These are phyloP conservation scores for Drosophila neutralis DNA, from an alignment of 2,888 invertebrate genomes.

Conservation along the genomic window DNA sequence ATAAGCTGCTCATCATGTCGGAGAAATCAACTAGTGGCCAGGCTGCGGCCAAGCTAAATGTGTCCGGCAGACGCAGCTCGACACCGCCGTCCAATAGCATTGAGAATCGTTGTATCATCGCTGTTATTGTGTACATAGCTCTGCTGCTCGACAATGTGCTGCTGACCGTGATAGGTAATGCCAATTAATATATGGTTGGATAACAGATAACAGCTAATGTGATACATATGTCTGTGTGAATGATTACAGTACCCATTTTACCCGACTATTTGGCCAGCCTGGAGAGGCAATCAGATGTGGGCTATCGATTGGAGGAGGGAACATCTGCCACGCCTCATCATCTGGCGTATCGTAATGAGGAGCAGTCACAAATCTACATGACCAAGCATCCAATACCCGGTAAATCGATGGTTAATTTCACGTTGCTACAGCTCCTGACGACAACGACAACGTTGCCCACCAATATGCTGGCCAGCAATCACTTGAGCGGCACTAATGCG, in stretches of 20 bases:
- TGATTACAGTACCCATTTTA: slow-evolving; percentile 90
- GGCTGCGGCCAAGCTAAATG: slow-evolving; percentile 54
- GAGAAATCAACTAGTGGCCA: slow-evolving; percentile 46
- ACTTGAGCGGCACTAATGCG: slow-evolving; percentile 56
- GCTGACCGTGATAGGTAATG: slow-evolving; percentile 94
- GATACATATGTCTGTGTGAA: neutral
- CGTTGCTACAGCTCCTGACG: slow-evolving; percentile 67
- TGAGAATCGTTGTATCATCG: slow-evolving; percentile 82
- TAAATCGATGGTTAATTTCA: slow-evolving; percentile 83
- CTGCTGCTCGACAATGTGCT: slow-evolving; percentile 94
- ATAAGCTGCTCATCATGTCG: slow-evolving; percentile 52
- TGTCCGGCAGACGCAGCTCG: slow-evolving; percentile 47
- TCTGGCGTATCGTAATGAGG: slow-evolving; percentile 77
- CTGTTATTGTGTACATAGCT: slow-evolving; percentile 89
- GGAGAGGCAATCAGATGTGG: slow-evolving; percentile 79
- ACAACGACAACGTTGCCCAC: slow-evolving; percentile 48
- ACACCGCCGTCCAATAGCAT: slow-evolving; percentile 53
- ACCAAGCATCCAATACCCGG: slow-evolving; percentile 85
- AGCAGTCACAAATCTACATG: slow-evolving; percentile 68
- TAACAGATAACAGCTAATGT: slow-evolving; percentile 10
- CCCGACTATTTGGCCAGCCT: slow-evolving; percentile 90
- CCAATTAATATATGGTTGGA: slow-evolving; percentile 14
- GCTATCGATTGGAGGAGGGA: slow-evolving; percentile 28
- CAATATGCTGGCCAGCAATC: slow-evolving; percentile 35
- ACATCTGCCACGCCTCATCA: slow-evolving; percentile 58